Base-by-base conservation (phyloP, 2,113 vertebrate genomes). In the Ellobius talpinus region DNA sequence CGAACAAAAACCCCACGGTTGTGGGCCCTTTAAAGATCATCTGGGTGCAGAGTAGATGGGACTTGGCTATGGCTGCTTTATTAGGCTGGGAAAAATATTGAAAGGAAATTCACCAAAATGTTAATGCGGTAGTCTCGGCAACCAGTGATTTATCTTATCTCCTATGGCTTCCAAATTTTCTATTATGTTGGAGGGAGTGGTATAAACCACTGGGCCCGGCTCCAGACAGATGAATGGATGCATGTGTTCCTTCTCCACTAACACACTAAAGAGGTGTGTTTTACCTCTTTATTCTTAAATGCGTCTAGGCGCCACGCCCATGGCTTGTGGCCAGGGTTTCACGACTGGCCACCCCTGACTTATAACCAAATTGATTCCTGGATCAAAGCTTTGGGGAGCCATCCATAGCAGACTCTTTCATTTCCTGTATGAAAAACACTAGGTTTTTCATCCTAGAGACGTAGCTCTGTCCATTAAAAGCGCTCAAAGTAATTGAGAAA, bases 1-100 rank as follows among this genome's bases (percentile, higher is more conserved):
- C 79, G 81, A 92, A 66, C 92, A 66, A 84, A 86, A 97, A 91
- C 72, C 90, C 74, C 94, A 96, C 74, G 94, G 96, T 79, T 45
- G 86, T 95, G 94, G 82, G 66, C 52, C 73, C 87, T 96, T 94
- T 42, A 58, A 78, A 93, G 78, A 96, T 92, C 88, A 68, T 52
- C 63, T 66, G n/a, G n/a, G 84, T 77, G 50, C 33, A 10, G 50
- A 92, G 47, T 14, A 91, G 93, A 89, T 47, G 87, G 26, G 91
- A 52, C 33, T 6, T 61, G 74, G 24, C 17, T 0, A 1, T 16
- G 78, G 72, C 45, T 76, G 61, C 52, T 93, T 90, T 55, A 45
- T 79, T 88, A 85, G 45, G 16, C 55, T 11, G 7, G 81, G 7
- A 9, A 78, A 72, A 89, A 36, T 7, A 73, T 4, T 58, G 89